These are phyloP conservation scores for Digitonthophagus gazella DNA, from an alignment of 2,888 invertebrate species.

Conservation along the genomic window DNA sequence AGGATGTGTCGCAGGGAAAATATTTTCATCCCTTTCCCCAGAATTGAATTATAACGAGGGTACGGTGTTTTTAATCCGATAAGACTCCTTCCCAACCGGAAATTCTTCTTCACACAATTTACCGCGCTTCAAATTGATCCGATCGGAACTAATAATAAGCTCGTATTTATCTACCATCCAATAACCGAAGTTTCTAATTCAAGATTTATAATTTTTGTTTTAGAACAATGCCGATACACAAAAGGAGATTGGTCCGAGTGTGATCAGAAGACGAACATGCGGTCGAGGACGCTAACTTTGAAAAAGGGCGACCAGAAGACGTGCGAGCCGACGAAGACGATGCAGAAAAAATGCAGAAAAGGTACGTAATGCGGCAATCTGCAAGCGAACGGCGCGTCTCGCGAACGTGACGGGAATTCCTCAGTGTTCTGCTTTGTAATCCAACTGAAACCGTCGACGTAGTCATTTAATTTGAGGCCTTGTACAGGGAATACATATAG, in stretches of 20 bases:
- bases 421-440: background rate
- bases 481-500: background rate
- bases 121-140: background rate
- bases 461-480: background rate
- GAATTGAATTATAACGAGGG: background rate
- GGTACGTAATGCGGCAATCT: conserved; percentile 54
- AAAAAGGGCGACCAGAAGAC: conserved; percentile 79
- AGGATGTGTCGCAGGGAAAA: background rate
- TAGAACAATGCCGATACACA: conserved; percentile 78
- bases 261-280: conserved; percentile 77
- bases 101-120: background rate
- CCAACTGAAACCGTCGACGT: background rate
- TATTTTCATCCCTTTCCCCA: background rate
- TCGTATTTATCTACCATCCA: no score
- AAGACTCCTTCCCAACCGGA: background rate
- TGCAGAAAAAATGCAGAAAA: conserved; percentile 92
- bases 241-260: conserved; percentile 89
- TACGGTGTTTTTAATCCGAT: background rate
- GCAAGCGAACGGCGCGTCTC: conserved; percentile 16
- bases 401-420: conserved; percentile 22
- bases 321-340: conserved; percentile 80
- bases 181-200: background rate
- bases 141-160: no score
- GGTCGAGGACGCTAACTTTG: conserved; percentile 77
- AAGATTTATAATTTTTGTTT: conserved; percentile 32